Evolutionary conservation across 2,888 invertebrate genomes (phyloP), one percentile per base, ranked within the genome.

Genomic region (Choristoneura rosaceana): DNA sequence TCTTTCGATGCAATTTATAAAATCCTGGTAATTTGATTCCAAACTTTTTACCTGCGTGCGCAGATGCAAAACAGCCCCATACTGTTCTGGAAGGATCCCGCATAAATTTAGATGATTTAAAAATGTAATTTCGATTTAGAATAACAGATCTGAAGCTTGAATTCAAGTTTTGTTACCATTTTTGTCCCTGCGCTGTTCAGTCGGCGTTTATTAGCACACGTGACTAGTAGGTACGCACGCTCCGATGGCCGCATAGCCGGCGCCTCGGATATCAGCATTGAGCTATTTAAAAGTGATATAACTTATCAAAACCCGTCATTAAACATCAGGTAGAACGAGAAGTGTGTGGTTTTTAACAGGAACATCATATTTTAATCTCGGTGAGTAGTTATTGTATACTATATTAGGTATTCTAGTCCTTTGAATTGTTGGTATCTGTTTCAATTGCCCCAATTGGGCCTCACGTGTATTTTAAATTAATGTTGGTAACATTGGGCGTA

Each of bases 191-290:
- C 66, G 74, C 74, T 73, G 66, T 55, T 71, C 88, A 88, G 87
- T 89, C 80, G 78, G 47, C 79, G 73, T 71, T 71, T 76, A 82
- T 74, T 82, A 71, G 76, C 81, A 81, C 85, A 79, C 83, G 84
- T 84, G 87, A 86, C 78, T 67, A 80, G 83, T 82, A 25, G 25
- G 2, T 25, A 76, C 52, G 17, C 12, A 43, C 78, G 80, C 76
- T 73, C 73, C 59, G 70, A 61, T 74, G 67, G 63, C 67, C 15
- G 58, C 45, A 33, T 61, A 25, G 65, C n/a, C 62, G 41, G 41
- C 15, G 68, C 50, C 33, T 47, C 58, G 62, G 38, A 50, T 71
- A 68, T 50, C 73, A 59, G 58, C 25, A 52, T 55, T 38, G n/a
- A 52, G 55, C 43, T 64, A 17, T 33, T 38, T 12, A 14, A 15